Evolutionary conservation across 2,888 invertebrate genomes (phyloP).

Genomic region (Taphrorychus bicolor): DNA sequence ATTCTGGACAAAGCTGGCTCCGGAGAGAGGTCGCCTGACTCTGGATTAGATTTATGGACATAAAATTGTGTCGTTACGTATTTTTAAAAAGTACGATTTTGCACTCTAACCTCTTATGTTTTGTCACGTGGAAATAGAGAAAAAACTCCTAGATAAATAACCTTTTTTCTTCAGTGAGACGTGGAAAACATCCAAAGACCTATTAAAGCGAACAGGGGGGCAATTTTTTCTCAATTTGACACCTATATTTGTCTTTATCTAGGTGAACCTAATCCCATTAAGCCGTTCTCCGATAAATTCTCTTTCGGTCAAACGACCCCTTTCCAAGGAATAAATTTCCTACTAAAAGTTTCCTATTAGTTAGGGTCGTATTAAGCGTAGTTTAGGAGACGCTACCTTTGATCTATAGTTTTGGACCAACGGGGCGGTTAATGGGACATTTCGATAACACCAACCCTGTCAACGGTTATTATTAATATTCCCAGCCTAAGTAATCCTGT

Average conservation of each 20-base stretch:
- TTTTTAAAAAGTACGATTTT: background rate
- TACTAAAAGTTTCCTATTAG: constrained; percentile 15
- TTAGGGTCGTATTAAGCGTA: constrained; percentile 15
- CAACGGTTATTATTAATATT: constrained; percentile 7
- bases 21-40: background rate
- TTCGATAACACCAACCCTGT: background rate
- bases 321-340: constrained; percentile 6
- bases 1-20: background rate
- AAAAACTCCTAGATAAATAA: no score
- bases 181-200: background rate
- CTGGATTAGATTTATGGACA: background rate
- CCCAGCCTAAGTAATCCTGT: background rate
- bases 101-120: background rate
- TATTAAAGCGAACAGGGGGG: background rate
- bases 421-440: constrained; percentile 1
- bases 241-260: background rate
- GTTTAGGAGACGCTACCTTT: constrained; percentile 3
- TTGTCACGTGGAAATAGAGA: no score
- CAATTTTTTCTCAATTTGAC: background rate
- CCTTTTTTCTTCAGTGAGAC: background rate
- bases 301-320: constrained; percentile 5
- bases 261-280: constrained; percentile 4
- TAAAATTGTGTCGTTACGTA: background rate
- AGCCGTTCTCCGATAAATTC: background rate
- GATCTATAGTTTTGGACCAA: constrained; percentile 7